These are phyloP conservation scores for Galerucella calmariensis DNA, from an alignment of 2,888 invertebrate genomes.

Conservation along the genomic window DNA sequence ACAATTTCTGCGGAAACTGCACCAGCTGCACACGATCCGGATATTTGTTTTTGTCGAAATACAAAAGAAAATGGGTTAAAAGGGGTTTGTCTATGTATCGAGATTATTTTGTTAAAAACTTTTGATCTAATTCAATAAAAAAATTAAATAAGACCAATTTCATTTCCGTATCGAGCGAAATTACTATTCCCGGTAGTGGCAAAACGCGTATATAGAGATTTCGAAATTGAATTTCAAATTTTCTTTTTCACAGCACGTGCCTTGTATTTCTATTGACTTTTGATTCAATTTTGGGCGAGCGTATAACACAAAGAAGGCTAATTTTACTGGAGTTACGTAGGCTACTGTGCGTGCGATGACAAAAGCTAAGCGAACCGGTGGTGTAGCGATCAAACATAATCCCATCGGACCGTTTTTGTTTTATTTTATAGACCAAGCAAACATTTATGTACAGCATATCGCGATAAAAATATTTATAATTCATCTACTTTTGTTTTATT, in stretches of 20 bases:
- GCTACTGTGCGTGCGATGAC: constrained; percentile 40
- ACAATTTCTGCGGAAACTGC: too few species aligned
- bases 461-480: background rate
- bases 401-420: constrained; percentile 52
- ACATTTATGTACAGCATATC: constrained; percentile 40
- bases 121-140: constrained; percentile 14
- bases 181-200: constrained; percentile 41
- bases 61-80: too few species aligned
- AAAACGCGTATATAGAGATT: constrained; percentile 45
- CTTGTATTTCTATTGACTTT: constrained; percentile 56
- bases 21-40: too few species aligned
- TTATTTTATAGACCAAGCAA: constrained; percentile 35
- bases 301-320: constrained; percentile 55
- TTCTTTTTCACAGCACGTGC: constrained; percentile 45
- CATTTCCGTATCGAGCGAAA: constrained; percentile 32
- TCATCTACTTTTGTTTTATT: background rate
- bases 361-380: constrained; percentile 46
- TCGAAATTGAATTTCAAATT: constrained; percentile 48
- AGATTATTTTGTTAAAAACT: background rate
- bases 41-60: too few species aligned
- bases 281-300: constrained; percentile 56
- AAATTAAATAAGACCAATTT: constrained; percentile 9
- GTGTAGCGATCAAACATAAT: constrained; percentile 50
- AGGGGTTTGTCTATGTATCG: too few species aligned
- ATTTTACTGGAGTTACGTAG: constrained; percentile 49